Conservation (phyloP, 2,888 invertebrate genomes). For the Watsonalla cultraria region DNA sequence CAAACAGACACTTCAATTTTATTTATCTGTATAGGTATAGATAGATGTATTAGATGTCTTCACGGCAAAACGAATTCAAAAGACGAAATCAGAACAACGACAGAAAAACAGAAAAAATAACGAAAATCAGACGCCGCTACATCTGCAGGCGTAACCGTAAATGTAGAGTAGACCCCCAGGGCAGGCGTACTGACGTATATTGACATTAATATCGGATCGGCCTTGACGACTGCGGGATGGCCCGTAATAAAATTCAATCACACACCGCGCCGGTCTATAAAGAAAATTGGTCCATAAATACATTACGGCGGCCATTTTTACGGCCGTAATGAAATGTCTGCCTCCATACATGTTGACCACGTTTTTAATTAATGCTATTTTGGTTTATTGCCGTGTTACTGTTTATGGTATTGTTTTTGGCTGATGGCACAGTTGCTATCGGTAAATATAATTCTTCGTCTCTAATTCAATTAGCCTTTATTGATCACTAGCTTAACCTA, state of each 20-base stretch:
- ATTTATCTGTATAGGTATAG: too few species aligned
- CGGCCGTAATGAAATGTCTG: slow-evolving; percentile 10
- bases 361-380: neutral
- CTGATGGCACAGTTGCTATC: neutral
- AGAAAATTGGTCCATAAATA: slow-evolving; percentile 14
- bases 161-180: too few species aligned
- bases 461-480: too few species aligned
- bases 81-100: too few species aligned
- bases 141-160: too few species aligned
- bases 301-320: slow-evolving; percentile 15
- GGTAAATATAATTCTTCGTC: too few species aligned
- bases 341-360: neutral
- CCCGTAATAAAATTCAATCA: slow-evolving; percentile 13
- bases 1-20: too few species aligned
- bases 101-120: too few species aligned
- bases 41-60: too few species aligned
- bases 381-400: neutral
- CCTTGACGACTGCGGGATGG: neutral
- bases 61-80: too few species aligned
- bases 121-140: too few species aligned
- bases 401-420: neutral
- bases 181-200: neutral
- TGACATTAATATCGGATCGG: neutral
- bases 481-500: too few species aligned
- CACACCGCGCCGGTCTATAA: slow-evolving; percentile 3